Evolutionary conservation across 2,888 invertebrate species (phyloP), one percentile per base, ranked within the genome.

Genomic region (Antheraea yamamai): DNA sequence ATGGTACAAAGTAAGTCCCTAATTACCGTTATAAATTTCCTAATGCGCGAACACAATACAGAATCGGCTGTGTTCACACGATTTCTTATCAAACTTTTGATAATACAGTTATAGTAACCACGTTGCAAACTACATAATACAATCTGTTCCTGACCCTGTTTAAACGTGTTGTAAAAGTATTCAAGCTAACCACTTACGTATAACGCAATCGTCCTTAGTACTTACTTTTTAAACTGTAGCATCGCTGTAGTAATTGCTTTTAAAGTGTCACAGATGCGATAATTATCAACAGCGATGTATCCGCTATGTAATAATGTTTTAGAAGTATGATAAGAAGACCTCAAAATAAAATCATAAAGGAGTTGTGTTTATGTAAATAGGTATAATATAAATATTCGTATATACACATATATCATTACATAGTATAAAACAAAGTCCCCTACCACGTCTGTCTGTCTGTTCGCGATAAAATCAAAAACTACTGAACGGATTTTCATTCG

Each of bases 71-170:
- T 26, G 10, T 66, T 66, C 64, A 66, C 26, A 66, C 64, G 64
- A 26, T 66, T 66, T 66, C 30, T 66, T 66, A 66, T 66, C 64
- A 66, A 66, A 66, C 64, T 66, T 66, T 30, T 26, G 30, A 66
- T 66, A 30, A 66, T 30, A 30, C 30, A 66, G 26, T 66, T 66
- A 14, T 30, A 66, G 16, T 66, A 66, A 30, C 16, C 30, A 66
- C 14, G 1, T 30, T 66, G 64, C 64, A 30, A 26, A 66, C 64
- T 66, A 66, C 26, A 66, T 30, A 66, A 30, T 66, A 66, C 26
- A 66, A 66, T 66, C 26, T 30, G 64, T 66, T 66, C 30, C 64
- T 66, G 64, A 30, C 64, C 64, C 30, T 66, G 64, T 66, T 66
- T 66, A 30, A 30, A 30, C 16, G 26, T 30, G 30, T 66, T 66